A percentile compares a stretch with the other conserved stretches of the same genome.
These are phyloP conservation scores for Gephyroberyx darwinii DNA, from an alignment of 2,797 vertebrate species.

Conservation along the genomic window DNA sequence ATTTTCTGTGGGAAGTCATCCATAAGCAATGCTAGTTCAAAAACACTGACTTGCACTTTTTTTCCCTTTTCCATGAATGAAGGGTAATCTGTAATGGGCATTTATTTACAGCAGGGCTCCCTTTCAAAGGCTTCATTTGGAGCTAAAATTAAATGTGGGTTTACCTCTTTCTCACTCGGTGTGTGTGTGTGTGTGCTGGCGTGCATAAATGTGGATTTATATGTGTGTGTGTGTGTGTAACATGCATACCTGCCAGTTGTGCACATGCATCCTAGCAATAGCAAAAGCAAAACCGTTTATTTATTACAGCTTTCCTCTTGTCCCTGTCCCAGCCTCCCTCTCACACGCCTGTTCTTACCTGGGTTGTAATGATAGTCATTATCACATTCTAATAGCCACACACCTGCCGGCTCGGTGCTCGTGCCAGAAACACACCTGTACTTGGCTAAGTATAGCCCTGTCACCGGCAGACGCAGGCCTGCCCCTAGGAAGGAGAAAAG, in stretches of 20 bases:
- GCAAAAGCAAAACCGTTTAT: not conserved
- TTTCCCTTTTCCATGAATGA: constrained; percentile 26
- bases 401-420: constrained; percentile 64
- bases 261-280: constrained; percentile 58
- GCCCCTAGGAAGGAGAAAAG: constrained; percentile 55
- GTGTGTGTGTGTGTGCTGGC: not conserved
- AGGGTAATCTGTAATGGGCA: constrained; percentile 34
- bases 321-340: constrained; percentile 43
- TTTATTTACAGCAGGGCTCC: constrained; percentile 48
- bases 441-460: constrained; percentile 66
- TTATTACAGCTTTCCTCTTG: constrained; percentile 47
- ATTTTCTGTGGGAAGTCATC: not conserved
- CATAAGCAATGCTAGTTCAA: not conserved
- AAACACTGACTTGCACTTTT: constrained; percentile 40
- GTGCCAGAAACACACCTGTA: constrained; percentile 76
- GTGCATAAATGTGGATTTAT: constrained; percentile 10
- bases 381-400: constrained; percentile 70
- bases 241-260: constrained; percentile 43
- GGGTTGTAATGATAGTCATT: constrained; percentile 75
- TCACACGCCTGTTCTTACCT: constrained; percentile 62
- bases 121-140: constrained; percentile 41
- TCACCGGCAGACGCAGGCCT: not conserved
- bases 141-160: constrained; percentile 59
- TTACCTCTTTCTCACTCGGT: constrained; percentile 25
- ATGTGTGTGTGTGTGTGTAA: constrained; percentile 15